Conservation (phyloP, 2,113 vertebrate genomes). For the Ranitomeya imitator region DNA sequence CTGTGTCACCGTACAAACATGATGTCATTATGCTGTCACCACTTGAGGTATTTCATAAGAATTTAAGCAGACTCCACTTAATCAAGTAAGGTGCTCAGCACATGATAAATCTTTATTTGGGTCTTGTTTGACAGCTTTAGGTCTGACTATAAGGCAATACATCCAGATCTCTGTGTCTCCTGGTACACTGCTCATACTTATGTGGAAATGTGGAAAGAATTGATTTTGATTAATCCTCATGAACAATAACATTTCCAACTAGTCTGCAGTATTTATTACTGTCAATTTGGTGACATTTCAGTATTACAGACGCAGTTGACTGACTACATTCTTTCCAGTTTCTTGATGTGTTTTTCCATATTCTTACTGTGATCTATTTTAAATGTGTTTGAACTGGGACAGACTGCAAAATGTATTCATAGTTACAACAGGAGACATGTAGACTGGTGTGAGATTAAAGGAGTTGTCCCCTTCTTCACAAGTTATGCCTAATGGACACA, state of each 20-base stretch:
- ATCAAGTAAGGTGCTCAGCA: not conserved
- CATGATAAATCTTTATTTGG: constrained; percentile 1
- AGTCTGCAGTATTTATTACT: not conserved
- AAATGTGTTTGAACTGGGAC: not conserved
- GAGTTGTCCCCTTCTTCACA: too few relatives aligned
- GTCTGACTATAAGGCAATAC: not conserved
- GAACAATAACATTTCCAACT: not conserved
- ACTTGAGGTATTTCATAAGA: not conserved
- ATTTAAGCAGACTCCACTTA: constrained; percentile 21
- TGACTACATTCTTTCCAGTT: not conserved
- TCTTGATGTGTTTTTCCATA: constrained; percentile 7
- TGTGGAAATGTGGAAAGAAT: not conserved
- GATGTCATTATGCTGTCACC: constrained; percentile 34
- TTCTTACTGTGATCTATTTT: not conserved
- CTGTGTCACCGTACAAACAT: constrained; percentile 24
- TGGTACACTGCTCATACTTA: not conserved
- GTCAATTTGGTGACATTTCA: not conserved
- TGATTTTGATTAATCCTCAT: not conserved
- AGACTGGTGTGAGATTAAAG: not conserved
- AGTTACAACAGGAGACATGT: not conserved
- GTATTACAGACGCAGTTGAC: not conserved
- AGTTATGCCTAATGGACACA: too few relatives aligned
- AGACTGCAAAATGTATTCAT: not conserved
- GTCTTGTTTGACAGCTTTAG: not conserved
- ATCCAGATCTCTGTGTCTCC: not conserved